Evolutionary conservation across 2,113 vertebrate species (phyloP).

Genomic region (Alligator sinensis): DNA sequence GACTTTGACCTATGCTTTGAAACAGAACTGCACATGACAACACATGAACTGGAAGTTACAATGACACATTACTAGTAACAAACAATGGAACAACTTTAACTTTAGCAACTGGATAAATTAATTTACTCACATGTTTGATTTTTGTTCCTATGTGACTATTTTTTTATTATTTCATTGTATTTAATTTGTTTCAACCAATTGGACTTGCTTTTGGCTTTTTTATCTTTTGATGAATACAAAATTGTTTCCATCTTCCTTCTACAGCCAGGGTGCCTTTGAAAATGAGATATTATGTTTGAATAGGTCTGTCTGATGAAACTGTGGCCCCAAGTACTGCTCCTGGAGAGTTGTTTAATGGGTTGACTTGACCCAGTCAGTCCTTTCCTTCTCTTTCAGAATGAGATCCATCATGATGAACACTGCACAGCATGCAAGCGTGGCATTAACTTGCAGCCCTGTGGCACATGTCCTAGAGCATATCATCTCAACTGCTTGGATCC

Average conservation of each 20-base stretch:
- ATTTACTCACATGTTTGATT: accelerated
- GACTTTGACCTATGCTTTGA: not conserved
- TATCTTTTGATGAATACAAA: not conserved
- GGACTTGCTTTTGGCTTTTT: not conserved
- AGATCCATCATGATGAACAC: slow-evolving; percentile 87
- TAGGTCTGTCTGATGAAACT: not conserved
- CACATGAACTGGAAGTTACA: not conserved
- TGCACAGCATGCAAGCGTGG: slow-evolving; percentile 90
- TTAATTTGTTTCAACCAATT: not conserved
- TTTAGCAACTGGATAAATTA: not conserved
- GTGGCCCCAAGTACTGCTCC: not conserved
- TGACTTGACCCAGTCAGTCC: not conserved
- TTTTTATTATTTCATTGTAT: not conserved
- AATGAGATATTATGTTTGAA: not conserved
- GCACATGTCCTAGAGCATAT: slow-evolving; percentile 90
- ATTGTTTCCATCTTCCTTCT: not conserved
- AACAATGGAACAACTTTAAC: not conserved
- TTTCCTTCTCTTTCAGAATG: slow-evolving; percentile 79
- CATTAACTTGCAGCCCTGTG: slow-evolving; percentile 88
- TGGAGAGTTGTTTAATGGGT: not conserved
- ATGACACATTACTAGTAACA: not conserved
- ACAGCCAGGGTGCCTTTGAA: slow-evolving; percentile 8
- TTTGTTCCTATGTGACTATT: not conserved
- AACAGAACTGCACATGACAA: not conserved
- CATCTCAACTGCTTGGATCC: slow-evolving; percentile 94